Conservation (phyloP, 2,888 invertebrate species). For the Athripsodes cinereus region DNA sequence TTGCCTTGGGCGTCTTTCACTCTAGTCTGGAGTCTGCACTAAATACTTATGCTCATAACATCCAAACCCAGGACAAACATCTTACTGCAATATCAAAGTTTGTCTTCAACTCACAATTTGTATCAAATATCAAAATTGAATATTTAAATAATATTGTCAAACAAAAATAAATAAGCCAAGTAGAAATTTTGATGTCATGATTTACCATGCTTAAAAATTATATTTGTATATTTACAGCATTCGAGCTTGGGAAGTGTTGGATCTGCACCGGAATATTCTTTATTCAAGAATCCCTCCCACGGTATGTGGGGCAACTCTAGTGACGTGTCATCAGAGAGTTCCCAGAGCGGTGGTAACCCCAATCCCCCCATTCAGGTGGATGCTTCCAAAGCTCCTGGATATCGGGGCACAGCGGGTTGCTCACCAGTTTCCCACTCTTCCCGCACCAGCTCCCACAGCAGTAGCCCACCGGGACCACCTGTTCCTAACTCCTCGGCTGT, state of each 20-base stretch:
- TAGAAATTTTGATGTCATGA: slow-evolving; percentile 5
- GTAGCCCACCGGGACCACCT: slow-evolving; percentile 38
- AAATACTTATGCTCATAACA: too few species aligned
- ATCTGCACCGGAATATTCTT: slow-evolving; percentile 72
- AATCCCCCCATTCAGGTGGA: slow-evolving; percentile 56
- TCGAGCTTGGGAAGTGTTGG: slow-evolving; percentile 35
- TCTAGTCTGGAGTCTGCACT: too few species aligned
- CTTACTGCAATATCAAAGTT: too few species aligned
- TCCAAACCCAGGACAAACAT: too few species aligned
- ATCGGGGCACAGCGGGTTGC: slow-evolving; percentile 72
- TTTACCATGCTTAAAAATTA: slow-evolving; percentile 6
- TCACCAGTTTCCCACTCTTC: slow-evolving; percentile 58
- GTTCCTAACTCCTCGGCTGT: slow-evolving; percentile 21
- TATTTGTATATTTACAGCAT: slow-evolving; percentile 20
- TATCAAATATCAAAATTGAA: too few species aligned
- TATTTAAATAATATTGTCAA: too few species aligned
- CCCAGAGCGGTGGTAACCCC: slow-evolving; percentile 41
- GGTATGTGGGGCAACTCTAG: slow-evolving; percentile 42
- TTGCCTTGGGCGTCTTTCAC: too few species aligned
- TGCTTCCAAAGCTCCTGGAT: slow-evolving; percentile 86
- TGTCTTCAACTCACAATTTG: too few species aligned
- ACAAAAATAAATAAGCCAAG: too few species aligned
- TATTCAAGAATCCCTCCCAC: slow-evolving; percentile 70
- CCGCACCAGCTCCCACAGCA: slow-evolving; percentile 47
- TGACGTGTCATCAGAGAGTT: slow-evolving; percentile 41